A percentile compares a stretch with the other conserved stretches of the same genome.
phyloP scores from a whole-genome alignment of 2,797 vertebrate genomes.

The Amniataba percoides region DNA sequence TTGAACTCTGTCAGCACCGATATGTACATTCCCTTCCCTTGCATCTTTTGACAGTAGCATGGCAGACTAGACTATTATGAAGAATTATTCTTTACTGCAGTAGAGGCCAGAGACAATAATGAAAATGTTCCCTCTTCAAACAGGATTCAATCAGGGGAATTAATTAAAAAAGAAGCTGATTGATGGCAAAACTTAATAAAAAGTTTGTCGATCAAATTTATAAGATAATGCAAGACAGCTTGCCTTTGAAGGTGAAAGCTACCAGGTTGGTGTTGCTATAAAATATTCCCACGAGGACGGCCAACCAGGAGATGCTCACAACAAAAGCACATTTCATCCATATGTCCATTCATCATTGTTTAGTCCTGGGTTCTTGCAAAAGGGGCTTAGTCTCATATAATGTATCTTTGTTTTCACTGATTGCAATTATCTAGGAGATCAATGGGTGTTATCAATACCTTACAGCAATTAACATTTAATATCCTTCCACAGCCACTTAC shows the following conservation, averaged over 20 bases:
- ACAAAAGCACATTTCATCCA: conserved; percentile 65
- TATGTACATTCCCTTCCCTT: not conserved
- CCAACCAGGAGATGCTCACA: conserved; percentile 35
- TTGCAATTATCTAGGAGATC: conserved; percentile 85
- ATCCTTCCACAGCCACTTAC: conserved; percentile 89
- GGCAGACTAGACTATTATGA: not conserved
- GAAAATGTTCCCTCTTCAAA: conserved; percentile 22
- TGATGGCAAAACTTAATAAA: conserved; percentile 44
- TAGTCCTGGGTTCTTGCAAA: conserved; percentile 59
- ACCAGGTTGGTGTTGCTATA: conserved; percentile 9
- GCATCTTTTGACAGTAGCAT: not conserved
- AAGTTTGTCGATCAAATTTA: conserved; percentile 48
- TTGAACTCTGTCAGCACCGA: not conserved
- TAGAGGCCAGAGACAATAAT: conserved; percentile 32
- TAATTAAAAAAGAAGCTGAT: conserved; percentile 34
- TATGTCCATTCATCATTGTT: conserved; percentile 72
- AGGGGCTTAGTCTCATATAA: conserved; percentile 74
- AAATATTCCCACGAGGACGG: conserved; percentile 39
- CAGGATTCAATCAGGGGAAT: conserved; percentile 20
- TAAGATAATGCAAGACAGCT: conserved; percentile 35
- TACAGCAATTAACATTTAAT: conserved; percentile 91
- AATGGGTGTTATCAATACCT: conserved; percentile 86
- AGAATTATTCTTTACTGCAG: not conserved
- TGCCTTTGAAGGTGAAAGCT: conserved; percentile 22
- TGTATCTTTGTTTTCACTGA: conserved; percentile 87